Conservation (phyloP, 1,140 invertebrate species). For the Scaptomyza pallida region DNA sequence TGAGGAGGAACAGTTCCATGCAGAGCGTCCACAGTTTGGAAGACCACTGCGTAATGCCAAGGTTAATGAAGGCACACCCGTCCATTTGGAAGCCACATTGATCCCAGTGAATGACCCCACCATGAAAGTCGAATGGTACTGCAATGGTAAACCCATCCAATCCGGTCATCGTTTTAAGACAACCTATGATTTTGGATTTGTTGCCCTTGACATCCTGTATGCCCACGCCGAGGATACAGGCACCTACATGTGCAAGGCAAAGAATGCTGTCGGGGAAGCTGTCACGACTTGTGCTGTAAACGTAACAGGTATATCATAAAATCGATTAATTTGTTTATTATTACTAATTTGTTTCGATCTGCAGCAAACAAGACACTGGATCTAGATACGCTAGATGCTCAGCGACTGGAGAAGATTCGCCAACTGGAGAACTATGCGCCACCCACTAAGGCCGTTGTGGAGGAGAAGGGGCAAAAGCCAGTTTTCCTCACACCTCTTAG, state of each 20-base stretch:
- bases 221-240: constrained; percentile 97
- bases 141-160: constrained; percentile 94
- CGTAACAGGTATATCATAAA: constrained; percentile 88
- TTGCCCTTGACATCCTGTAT: constrained; percentile 97
- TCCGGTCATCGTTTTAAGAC: constrained; percentile 96
- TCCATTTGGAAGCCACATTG: constrained; percentile 97
- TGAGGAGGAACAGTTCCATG: constrained; percentile 89
- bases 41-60: constrained; percentile 94
- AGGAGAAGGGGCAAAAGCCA: constrained; percentile 91
- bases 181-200: constrained; percentile 97
- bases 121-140: constrained; percentile 97
- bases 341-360: constrained; percentile 57
- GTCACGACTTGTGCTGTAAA: constrained; percentile 94
- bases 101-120: constrained; percentile 97
- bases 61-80: constrained; percentile 93
- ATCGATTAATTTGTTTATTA: background rate
- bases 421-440: constrained; percentile 93
- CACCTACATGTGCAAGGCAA: constrained; percentile 97
- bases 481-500: constrained; percentile 94
- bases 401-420: constrained; percentile 94
- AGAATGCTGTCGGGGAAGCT: constrained; percentile 95
- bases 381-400: constrained; percentile 94
- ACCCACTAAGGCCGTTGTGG: constrained; percentile 90
- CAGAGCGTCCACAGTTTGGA: constrained; percentile 95
- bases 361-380: constrained; percentile 92